Base-by-base conservation (phyloP, 2,797 vertebrate species). In the Galagoides demidoff region DNA sequence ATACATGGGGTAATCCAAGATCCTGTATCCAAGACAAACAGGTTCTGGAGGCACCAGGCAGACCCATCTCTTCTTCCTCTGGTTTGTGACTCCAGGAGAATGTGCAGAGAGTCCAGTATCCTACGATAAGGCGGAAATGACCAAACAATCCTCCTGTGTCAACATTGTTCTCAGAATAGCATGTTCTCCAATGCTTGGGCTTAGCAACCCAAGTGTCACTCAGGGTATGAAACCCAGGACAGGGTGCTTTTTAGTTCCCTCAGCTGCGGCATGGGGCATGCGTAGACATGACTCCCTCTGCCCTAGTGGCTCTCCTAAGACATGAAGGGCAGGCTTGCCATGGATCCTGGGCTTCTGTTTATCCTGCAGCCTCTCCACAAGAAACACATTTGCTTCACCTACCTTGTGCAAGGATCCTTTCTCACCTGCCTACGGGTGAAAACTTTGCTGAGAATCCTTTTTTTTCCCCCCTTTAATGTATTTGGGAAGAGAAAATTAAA, bases 31-130 rank as follows among this genome's bases (percentile, higher is more conserved):
- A 16, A 27, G 61, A 13, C 29, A 45, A 37, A 37, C 43, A 29
- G 19, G 25, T 14, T 11, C 7, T 17, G 12, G 27, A 63, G 2
- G 14, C 12, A 17, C 25, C 27, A 17, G 22, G n/a, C 45, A 22
- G 61, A 63, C 3, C 7, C 12, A 5, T 0, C 19, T 68, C 76
- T n/a, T 12, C n/a, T 45, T 12, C 0, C 2, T n/a, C 52, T 3
- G 13, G 5, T 23, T 39, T 52, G n/a, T 10, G 22, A 2, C 22
- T 37, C 23, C 27, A 13, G 13, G 22, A 49, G 68, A 34, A 68
- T 31, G 34, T 64, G 0, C 12, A 27, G 5, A 55, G 76, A 37
- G 77, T 31, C 19, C 9, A 64, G 14, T 16, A 19, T 13, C 22
- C n/a, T 31, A 2, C 29, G 20, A 88, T 39, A 23, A 34, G n/a